Evolutionary conservation across 2,113 vertebrate species (phyloP).

Genomic region (Tonatia bakeri): DNA sequence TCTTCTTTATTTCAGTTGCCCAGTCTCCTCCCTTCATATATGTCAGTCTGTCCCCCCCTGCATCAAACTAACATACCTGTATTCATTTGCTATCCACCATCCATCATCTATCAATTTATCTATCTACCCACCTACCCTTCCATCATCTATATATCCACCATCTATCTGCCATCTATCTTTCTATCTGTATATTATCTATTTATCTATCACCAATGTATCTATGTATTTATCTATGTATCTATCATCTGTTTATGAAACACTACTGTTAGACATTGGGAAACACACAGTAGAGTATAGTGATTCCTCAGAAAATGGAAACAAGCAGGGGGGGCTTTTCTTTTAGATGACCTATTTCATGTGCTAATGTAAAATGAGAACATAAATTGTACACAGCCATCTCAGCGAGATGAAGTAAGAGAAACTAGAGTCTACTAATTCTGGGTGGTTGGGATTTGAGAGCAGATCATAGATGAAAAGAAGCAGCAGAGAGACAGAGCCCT

Average conservation of each 20-base stretch:
- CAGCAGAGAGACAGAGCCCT: neutral
- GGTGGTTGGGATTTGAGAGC: no score
- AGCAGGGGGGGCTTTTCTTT: no score
- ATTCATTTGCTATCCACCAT: rapidly evolving
- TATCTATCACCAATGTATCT: neutral
- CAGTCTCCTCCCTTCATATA: rapidly evolving
- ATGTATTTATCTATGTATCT: neutral
- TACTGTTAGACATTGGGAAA: neutral
- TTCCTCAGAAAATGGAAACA: no score
- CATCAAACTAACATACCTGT: neutral
- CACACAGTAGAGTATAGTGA: rapidly evolving
- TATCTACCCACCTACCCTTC: neutral
- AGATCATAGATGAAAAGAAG: neutral
- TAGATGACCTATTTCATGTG: neutral
- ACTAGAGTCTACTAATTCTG: no score
- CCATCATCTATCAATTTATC: neutral
- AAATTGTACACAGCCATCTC: no score
- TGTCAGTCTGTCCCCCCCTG: rapidly evolving
- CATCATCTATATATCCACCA: no score
- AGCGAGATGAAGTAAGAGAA: neutral
- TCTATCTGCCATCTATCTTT: neutral
- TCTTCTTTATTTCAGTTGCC: neutral
- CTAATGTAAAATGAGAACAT: no score
- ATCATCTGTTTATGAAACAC: neutral
- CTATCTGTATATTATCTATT: neutral